Conservation (phyloP, 2,113 vertebrate species). For the Camelus bactrianus region DNA sequence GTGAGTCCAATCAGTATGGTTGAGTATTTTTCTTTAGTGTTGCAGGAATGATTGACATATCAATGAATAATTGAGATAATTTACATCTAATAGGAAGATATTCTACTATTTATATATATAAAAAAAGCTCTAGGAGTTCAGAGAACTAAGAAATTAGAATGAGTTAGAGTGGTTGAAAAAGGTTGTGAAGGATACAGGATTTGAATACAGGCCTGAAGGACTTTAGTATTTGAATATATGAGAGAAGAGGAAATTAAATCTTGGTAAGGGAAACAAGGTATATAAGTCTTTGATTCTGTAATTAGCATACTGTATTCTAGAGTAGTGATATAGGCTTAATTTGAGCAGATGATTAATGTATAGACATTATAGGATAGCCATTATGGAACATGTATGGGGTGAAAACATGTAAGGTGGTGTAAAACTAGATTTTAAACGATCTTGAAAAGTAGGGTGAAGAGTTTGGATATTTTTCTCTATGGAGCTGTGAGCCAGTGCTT, state of each 20-base stretch:
- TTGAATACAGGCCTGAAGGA: constrained; percentile 38
- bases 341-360: not conserved
- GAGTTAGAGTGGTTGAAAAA: constrained; percentile 37
- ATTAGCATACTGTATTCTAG: not conserved
- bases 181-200: not conserved
- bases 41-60: not conserved
- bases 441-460: not conserved
- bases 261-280: constrained; percentile 4
- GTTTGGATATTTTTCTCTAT: not conserved
- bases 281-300: not conserved
- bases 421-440: not conserved
- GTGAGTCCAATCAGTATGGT: not conserved
- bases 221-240: not conserved
- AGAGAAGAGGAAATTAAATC: constrained; percentile 27
- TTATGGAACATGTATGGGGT: not conserved
- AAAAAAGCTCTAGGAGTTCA: constrained; percentile 5
- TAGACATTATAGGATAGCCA: not conserved
- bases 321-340: not conserved
- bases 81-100: not conserved
- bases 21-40: constrained; percentile 25
- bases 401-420: not conserved
- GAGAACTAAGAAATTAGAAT: constrained; percentile 32
- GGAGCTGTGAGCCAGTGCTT: not conserved
- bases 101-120: constrained; percentile 27
- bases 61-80: constrained; percentile 45